A percentile compares a stretch with the other conserved stretches of the same genome.
These are phyloP conservation scores for Seriola quinqueradiata DNA, from an alignment of 2,113 vertebrate genomes.

Conservation along the genomic window DNA sequence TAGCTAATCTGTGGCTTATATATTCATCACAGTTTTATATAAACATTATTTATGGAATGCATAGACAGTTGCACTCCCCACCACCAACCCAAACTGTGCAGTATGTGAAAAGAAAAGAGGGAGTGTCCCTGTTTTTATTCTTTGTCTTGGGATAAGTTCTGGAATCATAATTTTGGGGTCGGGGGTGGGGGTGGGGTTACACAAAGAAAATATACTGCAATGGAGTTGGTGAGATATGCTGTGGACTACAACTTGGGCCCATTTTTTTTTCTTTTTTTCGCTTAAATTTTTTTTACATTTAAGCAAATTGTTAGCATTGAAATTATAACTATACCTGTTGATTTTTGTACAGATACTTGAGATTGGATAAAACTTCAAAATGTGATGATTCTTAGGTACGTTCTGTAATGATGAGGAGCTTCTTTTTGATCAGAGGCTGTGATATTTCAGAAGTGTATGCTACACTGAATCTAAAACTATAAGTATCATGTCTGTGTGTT, in stretches of 20 bases:
- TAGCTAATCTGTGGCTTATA: background rate
- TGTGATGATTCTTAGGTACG: background rate
- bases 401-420: too few relatives aligned
- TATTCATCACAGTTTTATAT: background rate
- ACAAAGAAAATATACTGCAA: background rate
- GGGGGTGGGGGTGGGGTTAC: too few relatives aligned
- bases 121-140: background rate
- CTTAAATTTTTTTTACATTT: background rate
- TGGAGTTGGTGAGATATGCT: background rate
- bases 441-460: too few relatives aligned
- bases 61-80: background rate
- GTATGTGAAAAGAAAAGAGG: too few relatives aligned
- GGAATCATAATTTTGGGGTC: too few relatives aligned
- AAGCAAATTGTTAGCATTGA: background rate
- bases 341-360: background rate
- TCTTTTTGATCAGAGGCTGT: too few relatives aligned
- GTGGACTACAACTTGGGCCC: background rate
- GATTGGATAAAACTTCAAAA: background rate
- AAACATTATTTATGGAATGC: background rate
- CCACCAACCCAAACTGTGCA: background rate
- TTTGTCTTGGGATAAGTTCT: too few relatives aligned
- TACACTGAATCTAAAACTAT: background rate
- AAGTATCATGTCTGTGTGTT: background rate
- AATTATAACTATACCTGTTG: background rate
- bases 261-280: background rate